Evolutionary conservation across 2,888 invertebrate genomes (phyloP), one percentile per base, ranked within the genome.

Genomic region (Diarsia brunnea): DNA sequence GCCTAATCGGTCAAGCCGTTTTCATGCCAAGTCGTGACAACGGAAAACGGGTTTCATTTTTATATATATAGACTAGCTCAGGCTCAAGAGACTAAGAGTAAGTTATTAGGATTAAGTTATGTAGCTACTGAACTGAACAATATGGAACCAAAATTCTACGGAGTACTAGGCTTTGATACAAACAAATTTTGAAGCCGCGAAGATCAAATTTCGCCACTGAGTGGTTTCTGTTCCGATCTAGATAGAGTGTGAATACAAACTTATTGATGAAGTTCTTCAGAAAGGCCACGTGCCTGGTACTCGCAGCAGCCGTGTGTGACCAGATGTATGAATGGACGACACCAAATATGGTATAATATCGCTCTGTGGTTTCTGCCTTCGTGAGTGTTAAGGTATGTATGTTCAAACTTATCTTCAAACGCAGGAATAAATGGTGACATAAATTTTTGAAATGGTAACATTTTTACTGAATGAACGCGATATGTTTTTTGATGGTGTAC

Each of bases 171-270:
- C 38, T 63, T 47, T 27, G 21, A 27, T 53, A 14, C 8, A 24
- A 65, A 77, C 31, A 60, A 53, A 67, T 55, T 55, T 55, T 67
- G 16, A 60, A 51, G n/a, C 24, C 16, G 14, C 14, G 11, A 38
- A 65, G 16, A 8, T 11, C 27, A 79, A 58, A n/a, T n/a, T 24
- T 45, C 53, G 21, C 11, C 14, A 38, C 8, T 16, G 43, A 68
- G 49, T 66, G 31, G 65, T 31, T 55, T 45, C n/a, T 4, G 21
- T 66, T 53, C 19, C 64, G 53, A 69, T 14, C 38, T 11, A 49
- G 49, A 68, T 79, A 68, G 47, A 24, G 78, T n/a, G 24, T 64
- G 27, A 64, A 31, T 16, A 51, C 51, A 75, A 65, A 69, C 24
- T 69, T 53, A 53, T n/a, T 53, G n/a, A 11, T 53, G n/a, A 53